phyloP scores from a whole-genome alignment of 2,797 vertebrate genomes.

The Podarcis lilfordi region DNA sequence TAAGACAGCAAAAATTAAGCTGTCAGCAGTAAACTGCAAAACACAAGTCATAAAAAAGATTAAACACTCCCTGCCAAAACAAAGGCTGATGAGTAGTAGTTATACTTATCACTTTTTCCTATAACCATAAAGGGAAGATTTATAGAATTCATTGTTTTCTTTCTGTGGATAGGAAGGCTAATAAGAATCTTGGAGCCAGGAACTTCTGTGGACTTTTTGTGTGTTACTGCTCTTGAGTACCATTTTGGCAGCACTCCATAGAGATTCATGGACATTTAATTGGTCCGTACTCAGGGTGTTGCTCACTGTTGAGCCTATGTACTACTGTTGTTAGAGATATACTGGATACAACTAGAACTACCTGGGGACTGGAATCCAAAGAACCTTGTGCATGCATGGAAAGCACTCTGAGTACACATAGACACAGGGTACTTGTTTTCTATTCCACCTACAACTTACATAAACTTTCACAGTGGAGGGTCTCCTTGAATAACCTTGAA shows the following conservation, averaged over 20 bases:
- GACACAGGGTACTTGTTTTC: background rate
- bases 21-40: background rate
- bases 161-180: background rate
- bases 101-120: background rate
- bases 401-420: background rate
- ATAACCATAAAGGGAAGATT: background rate
- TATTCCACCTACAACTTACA: background rate
- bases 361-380: background rate
- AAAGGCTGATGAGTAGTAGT: background rate
- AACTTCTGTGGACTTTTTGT: background rate
- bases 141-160: background rate
- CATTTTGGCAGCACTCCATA: background rate
- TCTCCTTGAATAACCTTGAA: background rate
- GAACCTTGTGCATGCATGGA: background rate
- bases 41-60: background rate
- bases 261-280: background rate
- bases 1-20: conserved; percentile 3
- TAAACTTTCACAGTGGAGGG: background rate
- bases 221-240: background rate
- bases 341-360: background rate
- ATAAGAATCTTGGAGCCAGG: background rate
- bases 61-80: background rate
- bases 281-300: background rate
- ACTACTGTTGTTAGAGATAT: background rate
- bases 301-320: background rate